phyloP scores from a whole-genome alignment of 2,113 vertebrate genomes.

The Bos indicus region DNA sequence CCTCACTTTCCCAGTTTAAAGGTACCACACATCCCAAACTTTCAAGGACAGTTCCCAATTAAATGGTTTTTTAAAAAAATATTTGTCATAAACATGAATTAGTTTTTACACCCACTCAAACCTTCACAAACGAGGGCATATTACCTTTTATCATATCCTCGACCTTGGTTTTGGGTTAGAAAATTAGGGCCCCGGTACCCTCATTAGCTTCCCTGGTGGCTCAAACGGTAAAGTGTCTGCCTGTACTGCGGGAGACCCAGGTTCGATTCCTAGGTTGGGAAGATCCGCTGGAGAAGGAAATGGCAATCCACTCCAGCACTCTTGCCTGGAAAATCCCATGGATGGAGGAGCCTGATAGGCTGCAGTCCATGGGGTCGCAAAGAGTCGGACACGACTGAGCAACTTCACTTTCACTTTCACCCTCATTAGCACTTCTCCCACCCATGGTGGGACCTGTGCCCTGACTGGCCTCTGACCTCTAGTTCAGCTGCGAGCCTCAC shows the following conservation, averaged over 20 bases:
- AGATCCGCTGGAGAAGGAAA: too few species aligned
- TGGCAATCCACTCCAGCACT: too few species aligned
- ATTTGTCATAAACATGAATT: not conserved
- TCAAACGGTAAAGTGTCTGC: too few species aligned
- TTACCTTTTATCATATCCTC: not conserved
- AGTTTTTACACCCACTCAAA: not conserved
- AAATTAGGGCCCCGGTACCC: not conserved
- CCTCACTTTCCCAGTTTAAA: not conserved
- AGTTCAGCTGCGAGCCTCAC: conserved; percentile 68
- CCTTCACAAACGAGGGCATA: not conserved
- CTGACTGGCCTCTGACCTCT: not conserved
- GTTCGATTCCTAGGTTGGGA: too few species aligned
- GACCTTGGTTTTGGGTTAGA: not conserved
- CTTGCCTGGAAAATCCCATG: too few species aligned
- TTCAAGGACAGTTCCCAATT: not conserved
- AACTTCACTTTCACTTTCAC: too few species aligned
- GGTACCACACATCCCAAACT: not conserved
- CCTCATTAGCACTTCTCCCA: not conserved
- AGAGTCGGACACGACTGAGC: too few species aligned
- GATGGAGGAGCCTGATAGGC: too few species aligned
- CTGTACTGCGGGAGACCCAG: too few species aligned
- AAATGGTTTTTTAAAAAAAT: not conserved
- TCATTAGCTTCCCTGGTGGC: not conserved
- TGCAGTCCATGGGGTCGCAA: too few species aligned
- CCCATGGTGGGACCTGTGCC: accelerated